Percentiles rank a stretch among this genome's conserved stretches.
phyloP scores from a whole-genome alignment of 2,888 invertebrate species.

The Hecatera dysodea region DNA sequence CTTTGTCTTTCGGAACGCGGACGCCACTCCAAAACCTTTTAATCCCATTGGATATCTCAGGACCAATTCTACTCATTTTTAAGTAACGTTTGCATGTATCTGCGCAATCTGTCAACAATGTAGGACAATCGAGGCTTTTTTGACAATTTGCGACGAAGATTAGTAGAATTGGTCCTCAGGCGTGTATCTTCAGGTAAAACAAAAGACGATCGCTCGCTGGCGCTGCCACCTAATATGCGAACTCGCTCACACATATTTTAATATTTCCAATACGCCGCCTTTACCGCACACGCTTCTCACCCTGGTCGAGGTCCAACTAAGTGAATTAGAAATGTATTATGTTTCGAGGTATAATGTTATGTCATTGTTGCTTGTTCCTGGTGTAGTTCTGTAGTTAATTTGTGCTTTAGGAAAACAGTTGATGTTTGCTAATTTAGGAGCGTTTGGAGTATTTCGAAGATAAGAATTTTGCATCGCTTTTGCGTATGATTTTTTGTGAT shows the following conservation, averaged over 20 bases:
- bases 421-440: neutral
- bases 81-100: too few species aligned
- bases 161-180: too few species aligned
- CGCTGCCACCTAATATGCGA: neutral
- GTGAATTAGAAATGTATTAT: conserved; percentile 58
- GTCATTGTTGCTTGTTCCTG: conserved; percentile 38
- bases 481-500: neutral
- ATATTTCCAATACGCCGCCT: neutral
- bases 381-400: neutral
- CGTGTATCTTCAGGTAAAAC: neutral
- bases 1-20: too few species aligned
- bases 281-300: neutral
- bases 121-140: too few species aligned
- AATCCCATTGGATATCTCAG: too few species aligned
- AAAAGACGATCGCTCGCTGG: neutral
- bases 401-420: neutral
- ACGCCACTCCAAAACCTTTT: too few species aligned
- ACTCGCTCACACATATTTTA: neutral
- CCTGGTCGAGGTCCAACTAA: conserved; percentile 26
- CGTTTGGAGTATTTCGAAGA: too few species aligned
- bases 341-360: conserved; percentile 32
- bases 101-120: too few species aligned
- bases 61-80: too few species aligned
- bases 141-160: too few species aligned
- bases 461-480: neutral